Conservation (phyloP, 1,140 invertebrate genomes). For the Cydia fagiglandana region DNA sequence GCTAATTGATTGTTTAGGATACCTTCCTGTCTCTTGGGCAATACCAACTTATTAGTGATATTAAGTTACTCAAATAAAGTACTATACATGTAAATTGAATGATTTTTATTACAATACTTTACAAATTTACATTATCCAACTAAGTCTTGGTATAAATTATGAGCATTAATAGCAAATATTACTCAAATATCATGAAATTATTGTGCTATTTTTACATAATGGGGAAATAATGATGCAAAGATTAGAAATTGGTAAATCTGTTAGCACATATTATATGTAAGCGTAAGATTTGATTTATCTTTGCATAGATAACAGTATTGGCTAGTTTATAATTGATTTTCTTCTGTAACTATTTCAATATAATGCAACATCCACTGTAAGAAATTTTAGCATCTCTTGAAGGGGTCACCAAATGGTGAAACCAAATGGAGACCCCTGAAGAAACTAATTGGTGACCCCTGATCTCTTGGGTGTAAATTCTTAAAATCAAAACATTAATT, state of each 20-base stretch:
- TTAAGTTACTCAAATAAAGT: conserved; percentile 17
- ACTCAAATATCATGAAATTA: neutral
- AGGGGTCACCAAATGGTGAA: too few species aligned
- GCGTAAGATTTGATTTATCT: too few species aligned
- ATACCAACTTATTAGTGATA: neutral
- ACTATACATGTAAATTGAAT: conserved; percentile 12
- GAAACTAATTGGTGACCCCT: too few species aligned
- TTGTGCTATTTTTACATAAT: neutral
- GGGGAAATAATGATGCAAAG: neutral
- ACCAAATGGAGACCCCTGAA: too few species aligned
- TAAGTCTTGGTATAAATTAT: neutral
- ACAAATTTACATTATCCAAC: neutral
- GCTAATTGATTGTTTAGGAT: conserved; percentile 4
- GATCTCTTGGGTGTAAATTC: neutral
- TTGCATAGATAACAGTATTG: too few species aligned
- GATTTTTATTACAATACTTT: conserved; percentile 28
- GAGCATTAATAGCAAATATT: neutral
- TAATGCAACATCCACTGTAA: too few species aligned
- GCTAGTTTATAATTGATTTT: too few species aligned
- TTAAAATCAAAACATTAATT: neutral
- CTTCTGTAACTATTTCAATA: too few species aligned
- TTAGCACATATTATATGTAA: too few species aligned
- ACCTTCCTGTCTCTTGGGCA: conserved; percentile 21
- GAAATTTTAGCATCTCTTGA: too few species aligned
- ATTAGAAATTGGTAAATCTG: too few species aligned